Base-by-base conservation (phyloP, 2,888 invertebrate genomes). In the Lacanobia wlatinum region DNA sequence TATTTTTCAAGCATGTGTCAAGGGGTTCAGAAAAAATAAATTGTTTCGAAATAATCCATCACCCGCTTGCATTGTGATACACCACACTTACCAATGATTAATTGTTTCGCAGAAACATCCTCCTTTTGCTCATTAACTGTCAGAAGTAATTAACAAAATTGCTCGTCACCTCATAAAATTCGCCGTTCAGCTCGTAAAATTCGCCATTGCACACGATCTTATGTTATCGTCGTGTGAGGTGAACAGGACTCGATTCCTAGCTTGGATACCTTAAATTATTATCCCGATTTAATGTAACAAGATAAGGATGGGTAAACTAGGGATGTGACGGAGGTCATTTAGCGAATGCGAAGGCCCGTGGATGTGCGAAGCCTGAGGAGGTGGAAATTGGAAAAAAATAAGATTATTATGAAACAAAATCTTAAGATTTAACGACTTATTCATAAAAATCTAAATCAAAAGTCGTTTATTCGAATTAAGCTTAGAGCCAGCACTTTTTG, bases 131-230 rank as follows among this genome's bases (percentile, higher is more conserved):
- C 60, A 64, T 69, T 77, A 74, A 84, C 76, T 70, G 68, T 18
- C 40, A 55, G 73, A 84, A 75, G 70, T 69, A 77, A 64, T 62
- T 63, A 40, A 61, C 40, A 52, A 69, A 73, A 72, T 60, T 70
- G 61, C 69, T 85, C 46, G 28, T 48, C 87, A 84, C 82, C 63
- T 84, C 72, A 56, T 83, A 80, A 86, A 86, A 73, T 34, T 53
- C 53, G n/a, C 61, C 60, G 70, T 50, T 52, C 83, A 83, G 79
- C 65, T 81, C 70, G 53, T 83, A 80, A 84, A 86, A 72, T 34
- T 53, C 56, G 16, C 63, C 58, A 71, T 43, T 50, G n/a, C 46
- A 16, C 38, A 55, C 9, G 28, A 40, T 7, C n/a, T 21, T 75
- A 86, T 86, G 53, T 38, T 74, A 81, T 83, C 81, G n/a, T 34